Percentiles rank a stretch among this genome's conserved stretches.
These are phyloP conservation scores for Odontomyia ornata DNA, from an alignment of 2,888 invertebrate genomes.

Conservation along the genomic window DNA sequence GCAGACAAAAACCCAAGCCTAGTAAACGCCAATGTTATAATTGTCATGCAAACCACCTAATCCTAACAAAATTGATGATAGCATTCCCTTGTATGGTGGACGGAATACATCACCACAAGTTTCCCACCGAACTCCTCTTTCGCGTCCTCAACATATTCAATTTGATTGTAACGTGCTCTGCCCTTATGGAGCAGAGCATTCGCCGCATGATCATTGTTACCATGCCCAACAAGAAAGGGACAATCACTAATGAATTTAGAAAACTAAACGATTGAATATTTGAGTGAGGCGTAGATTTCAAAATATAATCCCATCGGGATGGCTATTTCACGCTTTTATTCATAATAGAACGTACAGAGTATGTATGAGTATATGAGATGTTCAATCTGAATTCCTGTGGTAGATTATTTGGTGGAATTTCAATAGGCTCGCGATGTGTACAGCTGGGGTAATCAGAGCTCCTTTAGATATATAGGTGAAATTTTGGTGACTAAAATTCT, in stretches of 20 bases:
- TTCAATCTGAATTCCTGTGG: slow-evolving; percentile 66
- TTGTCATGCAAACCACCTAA: slow-evolving; percentile 95
- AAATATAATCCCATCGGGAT: slow-evolving; percentile 98
- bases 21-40: slow-evolving; percentile 97
- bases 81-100: slow-evolving; percentile 95
- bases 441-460: slow-evolving; percentile 66
- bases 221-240: slow-evolving; percentile 97
- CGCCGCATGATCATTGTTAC: slow-evolving; percentile 98
- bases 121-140: slow-evolving; percentile 93
- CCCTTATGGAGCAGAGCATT: slow-evolving; percentile 97
- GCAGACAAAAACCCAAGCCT: slow-evolving; percentile 98
- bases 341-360: slow-evolving; percentile 81
- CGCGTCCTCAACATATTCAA: slow-evolving; percentile 85
- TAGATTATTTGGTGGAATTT: slow-evolving; percentile 71
- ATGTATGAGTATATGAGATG: slow-evolving; percentile 88
- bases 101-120: slow-evolving; percentile 97
- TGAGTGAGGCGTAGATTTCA: slow-evolving; percentile 97
- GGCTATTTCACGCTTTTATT: slow-evolving; percentile 95
- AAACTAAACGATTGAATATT: slow-evolving; percentile 99
- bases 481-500: slow-evolving; percentile 87
- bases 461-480: slow-evolving; percentile 68
- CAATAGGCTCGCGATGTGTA: slow-evolving; percentile 69
- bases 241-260: slow-evolving; percentile 96
- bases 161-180: slow-evolving; percentile 98
- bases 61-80: slow-evolving; percentile 96